These are phyloP conservation scores for Drosophila lacertosa DNA, from an alignment of 1,140 invertebrate genomes.

Conservation along the genomic window DNA sequence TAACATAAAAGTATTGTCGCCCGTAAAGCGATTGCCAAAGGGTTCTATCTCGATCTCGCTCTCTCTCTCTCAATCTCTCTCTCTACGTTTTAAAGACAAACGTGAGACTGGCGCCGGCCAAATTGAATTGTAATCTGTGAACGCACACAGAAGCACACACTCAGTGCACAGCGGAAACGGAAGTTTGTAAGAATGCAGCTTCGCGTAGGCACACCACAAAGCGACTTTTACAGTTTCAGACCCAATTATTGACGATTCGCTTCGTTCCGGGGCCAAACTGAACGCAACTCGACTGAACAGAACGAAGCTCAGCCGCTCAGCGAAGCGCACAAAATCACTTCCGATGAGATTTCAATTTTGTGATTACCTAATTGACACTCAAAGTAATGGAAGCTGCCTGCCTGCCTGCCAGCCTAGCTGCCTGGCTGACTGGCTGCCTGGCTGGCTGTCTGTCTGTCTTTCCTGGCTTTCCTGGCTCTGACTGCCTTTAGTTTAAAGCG, in stretches of 20 bases:
- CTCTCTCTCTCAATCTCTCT: no score
- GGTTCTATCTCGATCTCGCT: no score
- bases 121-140: conserved; percentile 49
- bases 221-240: conserved; percentile 14
- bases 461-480: background rate
- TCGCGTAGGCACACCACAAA: conserved; percentile 39
- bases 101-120: conserved; percentile 37
- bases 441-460: background rate
- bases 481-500: conserved; percentile 12
- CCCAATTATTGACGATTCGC: conserved; percentile 22
- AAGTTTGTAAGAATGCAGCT: conserved; percentile 76
- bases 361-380: conserved; percentile 81
- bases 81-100: conserved; percentile 54
- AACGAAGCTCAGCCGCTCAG: conserved; percentile 34
- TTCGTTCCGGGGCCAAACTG: background rate
- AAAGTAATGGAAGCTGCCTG: conserved; percentile 71
- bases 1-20: conserved; percentile 21
- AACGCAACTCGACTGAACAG: conserved; percentile 2
- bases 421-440: background rate
- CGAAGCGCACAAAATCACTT: conserved; percentile 78
- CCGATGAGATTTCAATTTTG: conserved; percentile 81
- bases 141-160: background rate
- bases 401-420: no score
- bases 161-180: conserved; percentile 59
- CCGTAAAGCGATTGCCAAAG: conserved; percentile 45